These are phyloP conservation scores for Alsophila aescularia DNA, from an alignment of 2,888 invertebrate species.

Conservation along the genomic window DNA sequence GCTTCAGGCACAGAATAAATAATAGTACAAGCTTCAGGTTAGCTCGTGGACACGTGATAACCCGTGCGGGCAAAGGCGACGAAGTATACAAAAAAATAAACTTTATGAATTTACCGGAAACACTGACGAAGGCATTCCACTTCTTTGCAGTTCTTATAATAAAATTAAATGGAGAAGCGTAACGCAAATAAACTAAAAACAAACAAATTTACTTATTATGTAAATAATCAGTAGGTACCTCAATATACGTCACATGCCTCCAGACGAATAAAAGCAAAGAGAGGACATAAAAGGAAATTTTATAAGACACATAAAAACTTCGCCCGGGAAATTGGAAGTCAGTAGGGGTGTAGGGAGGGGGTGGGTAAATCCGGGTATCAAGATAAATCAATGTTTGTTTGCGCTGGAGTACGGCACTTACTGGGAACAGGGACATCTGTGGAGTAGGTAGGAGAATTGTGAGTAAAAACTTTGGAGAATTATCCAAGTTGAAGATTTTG, in stretches of 20 bases:
- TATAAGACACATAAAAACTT: constrained; percentile 80
- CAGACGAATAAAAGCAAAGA: constrained; percentile 22
- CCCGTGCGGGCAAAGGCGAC: no score
- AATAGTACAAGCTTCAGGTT: no score
- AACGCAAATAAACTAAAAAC: no score
- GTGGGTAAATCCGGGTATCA: constrained; percentile 75
- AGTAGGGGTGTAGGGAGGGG: constrained; percentile 63
- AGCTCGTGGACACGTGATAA: no score
- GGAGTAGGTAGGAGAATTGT: constrained; percentile 44
- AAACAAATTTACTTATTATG: not conserved
- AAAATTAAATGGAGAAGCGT: no score
- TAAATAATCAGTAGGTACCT: constrained; percentile 14
- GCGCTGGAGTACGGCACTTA: constrained; percentile 72
- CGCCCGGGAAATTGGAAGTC: constrained; percentile 74
- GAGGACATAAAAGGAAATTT: constrained; percentile 70
- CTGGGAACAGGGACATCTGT: constrained; percentile 46
- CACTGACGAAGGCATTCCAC: no score
- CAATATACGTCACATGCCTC: constrained; percentile 18
- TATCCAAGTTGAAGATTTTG: no score
- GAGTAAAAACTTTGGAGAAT: not conserved
- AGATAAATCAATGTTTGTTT: constrained; percentile 83
- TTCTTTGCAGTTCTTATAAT: no score
- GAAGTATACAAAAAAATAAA: no score
- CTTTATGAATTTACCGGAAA: no score
- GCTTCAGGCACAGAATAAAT: no score